phyloP scores from a whole-genome alignment of 2,113 vertebrate species.

The Propithecus coquereli region DNA sequence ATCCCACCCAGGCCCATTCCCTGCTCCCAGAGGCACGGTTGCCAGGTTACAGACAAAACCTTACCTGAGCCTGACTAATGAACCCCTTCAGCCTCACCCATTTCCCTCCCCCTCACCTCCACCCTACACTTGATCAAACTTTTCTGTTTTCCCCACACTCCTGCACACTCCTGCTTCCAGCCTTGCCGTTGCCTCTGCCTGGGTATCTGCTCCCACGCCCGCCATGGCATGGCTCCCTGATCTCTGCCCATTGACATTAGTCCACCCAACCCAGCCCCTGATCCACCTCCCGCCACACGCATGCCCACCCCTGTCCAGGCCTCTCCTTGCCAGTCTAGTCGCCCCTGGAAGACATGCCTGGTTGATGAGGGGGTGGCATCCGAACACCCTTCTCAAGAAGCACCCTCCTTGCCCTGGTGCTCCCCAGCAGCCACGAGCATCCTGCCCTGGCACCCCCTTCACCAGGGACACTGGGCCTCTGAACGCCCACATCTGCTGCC shows the following conservation, averaged over 20 bases:
- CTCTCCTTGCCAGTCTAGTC: not conserved
- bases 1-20: not conserved
- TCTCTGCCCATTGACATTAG: not conserved
- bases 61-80: not conserved
- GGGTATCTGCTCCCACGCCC: not conserved
- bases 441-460: not conserved
- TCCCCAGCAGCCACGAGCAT: not conserved
- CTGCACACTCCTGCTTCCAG: slow-evolving; percentile 9
- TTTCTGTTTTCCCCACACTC: not conserved
- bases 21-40: not conserved
- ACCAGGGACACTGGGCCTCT: not conserved
- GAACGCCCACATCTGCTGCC: not conserved
- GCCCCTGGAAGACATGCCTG: not conserved
- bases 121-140: slow-evolving; percentile 5
- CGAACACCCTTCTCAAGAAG: not conserved
- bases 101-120: slow-evolving; percentile 5
- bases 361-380: not conserved
- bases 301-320: not conserved
- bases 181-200: slow-evolving; percentile 11
- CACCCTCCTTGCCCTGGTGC: not conserved
- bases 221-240: not conserved
- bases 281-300: not conserved
- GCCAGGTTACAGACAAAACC: not conserved
- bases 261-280: not conserved
- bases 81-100: not conserved